Conservation (phyloP, 2,113 vertebrate species). For the Lophochroa leadbeateri region DNA sequence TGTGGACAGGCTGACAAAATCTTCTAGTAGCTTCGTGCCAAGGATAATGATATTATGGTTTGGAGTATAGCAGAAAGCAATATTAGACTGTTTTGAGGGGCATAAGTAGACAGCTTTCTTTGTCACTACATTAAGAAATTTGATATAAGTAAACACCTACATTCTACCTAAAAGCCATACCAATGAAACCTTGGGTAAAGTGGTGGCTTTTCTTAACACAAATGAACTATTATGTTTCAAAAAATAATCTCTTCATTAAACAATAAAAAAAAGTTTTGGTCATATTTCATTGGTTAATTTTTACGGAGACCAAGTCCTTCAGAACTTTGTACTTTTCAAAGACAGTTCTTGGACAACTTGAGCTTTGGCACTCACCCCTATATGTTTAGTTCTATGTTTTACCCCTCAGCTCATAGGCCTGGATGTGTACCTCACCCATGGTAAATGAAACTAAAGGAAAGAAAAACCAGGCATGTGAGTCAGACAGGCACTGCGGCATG, state of each 20-base stretch:
- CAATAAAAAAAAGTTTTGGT: background rate
- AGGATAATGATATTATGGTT: constrained; percentile 34
- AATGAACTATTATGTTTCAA: background rate
- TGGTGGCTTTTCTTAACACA: background rate
- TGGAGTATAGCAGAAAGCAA: background rate
- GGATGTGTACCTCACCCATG: background rate
- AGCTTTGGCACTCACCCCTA: background rate
- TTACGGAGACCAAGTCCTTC: background rate
- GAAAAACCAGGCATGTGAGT: background rate
- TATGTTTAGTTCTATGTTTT: background rate
- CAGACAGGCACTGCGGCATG: background rate
- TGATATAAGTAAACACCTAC: background rate
- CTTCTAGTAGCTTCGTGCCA: constrained; percentile 3
- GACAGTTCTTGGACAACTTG: background rate
- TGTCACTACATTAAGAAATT: constrained; percentile 8
- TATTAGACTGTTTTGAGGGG: background rate
- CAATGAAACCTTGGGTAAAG: background rate
- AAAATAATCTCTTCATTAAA: background rate
- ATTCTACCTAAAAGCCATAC: background rate
- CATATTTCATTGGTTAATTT: background rate
- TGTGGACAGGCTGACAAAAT: background rate
- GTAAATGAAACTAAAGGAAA: background rate
- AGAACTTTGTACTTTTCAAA: background rate
- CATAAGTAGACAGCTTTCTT: constrained; percentile 48
- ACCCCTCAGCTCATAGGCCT: background rate